Evolutionary conservation across 2,888 invertebrate genomes (phyloP).

Genomic region (Amiota communis): DNA sequence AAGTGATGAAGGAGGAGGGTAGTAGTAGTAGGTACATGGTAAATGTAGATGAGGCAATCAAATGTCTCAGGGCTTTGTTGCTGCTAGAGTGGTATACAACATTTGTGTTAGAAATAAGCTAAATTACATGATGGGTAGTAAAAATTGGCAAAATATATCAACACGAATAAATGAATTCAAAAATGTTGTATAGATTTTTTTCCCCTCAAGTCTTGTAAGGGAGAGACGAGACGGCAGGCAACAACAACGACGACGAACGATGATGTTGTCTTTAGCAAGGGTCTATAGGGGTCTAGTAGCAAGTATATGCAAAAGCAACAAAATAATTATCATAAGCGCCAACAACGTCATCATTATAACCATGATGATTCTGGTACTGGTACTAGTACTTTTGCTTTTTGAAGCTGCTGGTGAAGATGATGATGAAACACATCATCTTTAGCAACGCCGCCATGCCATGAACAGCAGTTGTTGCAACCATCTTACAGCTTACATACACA

Average conservation of each 20-base stretch:
- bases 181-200: too few relatives aligned
- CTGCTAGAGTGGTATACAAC: too few relatives aligned
- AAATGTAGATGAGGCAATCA: not conserved
- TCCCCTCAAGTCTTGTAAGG: too few relatives aligned
- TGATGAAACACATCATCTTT: conserved; percentile 33
- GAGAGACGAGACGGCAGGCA: too few relatives aligned
- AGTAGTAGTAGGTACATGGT: too few relatives aligned
- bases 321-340: conserved; percentile 8
- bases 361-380: conserved; percentile 19
- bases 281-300: not conserved
- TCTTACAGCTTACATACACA: too few relatives aligned
- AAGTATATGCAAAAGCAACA: conserved; percentile 9
- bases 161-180: not conserved
- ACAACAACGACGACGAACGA: too few relatives aligned
- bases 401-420: not conserved
- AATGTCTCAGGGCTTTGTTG: too few relatives aligned
- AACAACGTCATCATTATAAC: conserved; percentile 26
- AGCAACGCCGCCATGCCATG: conserved; percentile 35
- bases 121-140: conserved; percentile 62
- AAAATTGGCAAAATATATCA: conserved; percentile 56
- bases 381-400: too few relatives aligned
- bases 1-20: too few relatives aligned
- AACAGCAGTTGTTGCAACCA: conserved; percentile 33
- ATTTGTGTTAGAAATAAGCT: conserved; percentile 13
- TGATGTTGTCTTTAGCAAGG: not conserved